Evolutionary conservation across 2,888 invertebrate genomes (phyloP).

Genomic region (Rhimphoctona megacephalus): DNA sequence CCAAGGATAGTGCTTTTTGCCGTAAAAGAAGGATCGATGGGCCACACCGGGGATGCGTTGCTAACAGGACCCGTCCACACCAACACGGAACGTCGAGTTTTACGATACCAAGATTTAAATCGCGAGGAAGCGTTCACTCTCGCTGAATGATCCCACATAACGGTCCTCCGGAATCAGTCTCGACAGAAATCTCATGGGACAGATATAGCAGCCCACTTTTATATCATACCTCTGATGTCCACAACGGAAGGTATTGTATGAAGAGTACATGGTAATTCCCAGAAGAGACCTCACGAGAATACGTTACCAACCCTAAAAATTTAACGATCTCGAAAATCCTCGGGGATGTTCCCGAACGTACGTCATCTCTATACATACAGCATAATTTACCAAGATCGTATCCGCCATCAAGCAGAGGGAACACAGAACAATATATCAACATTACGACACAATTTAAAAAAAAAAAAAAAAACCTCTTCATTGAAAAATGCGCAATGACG

Average conservation of each 20-base stretch:
- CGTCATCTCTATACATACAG: constrained; percentile 17
- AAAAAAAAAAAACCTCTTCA: background rate
- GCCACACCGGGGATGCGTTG: constrained; percentile 56
- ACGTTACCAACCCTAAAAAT: constrained; percentile 60
- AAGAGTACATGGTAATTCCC: constrained; percentile 55
- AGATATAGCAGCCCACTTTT: constrained; percentile 44
- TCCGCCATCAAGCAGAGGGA: background rate
- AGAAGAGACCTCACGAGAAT: constrained; percentile 38
- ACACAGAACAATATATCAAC: background rate
- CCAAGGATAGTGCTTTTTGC: constrained; percentile 44
- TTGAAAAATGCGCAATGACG: background rate
- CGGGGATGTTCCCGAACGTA: constrained; percentile 9
- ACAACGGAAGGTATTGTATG: constrained; percentile 40
- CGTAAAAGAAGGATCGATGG: constrained; percentile 63
- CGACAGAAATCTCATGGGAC: constrained; percentile 46
- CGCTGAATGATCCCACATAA: constrained; percentile 51
- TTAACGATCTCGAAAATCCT: constrained; percentile 61
- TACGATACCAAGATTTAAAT: constrained; percentile 70
- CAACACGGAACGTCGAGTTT: constrained; percentile 58
- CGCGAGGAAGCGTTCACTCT: constrained; percentile 62
- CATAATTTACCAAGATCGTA: constrained; percentile 35
- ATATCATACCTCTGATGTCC: constrained; percentile 43
- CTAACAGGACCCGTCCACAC: constrained; percentile 49
- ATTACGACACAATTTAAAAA: background rate
- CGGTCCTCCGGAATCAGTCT: constrained; percentile 56